Base-by-base conservation (phyloP, 1,140 invertebrate species). In the Rhynchophorus ferrugineus region DNA sequence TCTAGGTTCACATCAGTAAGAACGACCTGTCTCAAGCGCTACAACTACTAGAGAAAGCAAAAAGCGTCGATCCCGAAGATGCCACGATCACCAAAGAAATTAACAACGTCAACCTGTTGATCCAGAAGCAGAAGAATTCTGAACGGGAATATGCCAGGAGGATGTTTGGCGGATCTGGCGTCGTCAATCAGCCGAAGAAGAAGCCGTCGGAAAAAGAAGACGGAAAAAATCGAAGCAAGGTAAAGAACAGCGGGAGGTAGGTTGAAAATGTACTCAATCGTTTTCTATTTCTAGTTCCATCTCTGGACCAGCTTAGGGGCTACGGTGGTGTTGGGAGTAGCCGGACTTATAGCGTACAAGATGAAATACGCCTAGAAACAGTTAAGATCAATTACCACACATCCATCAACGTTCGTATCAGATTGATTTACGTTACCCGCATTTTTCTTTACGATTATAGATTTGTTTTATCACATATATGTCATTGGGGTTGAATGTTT, bases 291-390 rank as follows among this genome's bases (percentile, higher is more conserved):
- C 16, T 56, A 79, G 77, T 69, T 79, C 43, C 68, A 76, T 34
- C 55, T 79, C 48, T 73, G 78, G 69, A 75, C 76, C 2, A 79
- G 77, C 51, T 54, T 80, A 24, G 71, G 78, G 56, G 72, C 78
- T n/a, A 77, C 75, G 35, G 65, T 79, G 42, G 63, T 78, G 29
- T 72, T 80, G 60, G 77, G 77, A 13, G 72, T 80, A 41, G 76
- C 74, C 39, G 78, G 78, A 35, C 71, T 80, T 7, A 71, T 77
- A 3, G 76, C 77, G 42, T 80, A 80, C 64, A 72, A 77, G 53
- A 77, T 79, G 65, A 79, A 78, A 69, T 71, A 70, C 52, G n/a
- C 44, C 18, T 61, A 55, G 56, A 51, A n/a, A n/a, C n/a, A n/a
- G n/a, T n/a, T n/a, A n/a, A n/a, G n/a, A n/a, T n/a, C n/a, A n/a